phyloP scores from a whole-genome alignment of 2,113 vertebrate genomes.

The Megalops atlanticus region DNA sequence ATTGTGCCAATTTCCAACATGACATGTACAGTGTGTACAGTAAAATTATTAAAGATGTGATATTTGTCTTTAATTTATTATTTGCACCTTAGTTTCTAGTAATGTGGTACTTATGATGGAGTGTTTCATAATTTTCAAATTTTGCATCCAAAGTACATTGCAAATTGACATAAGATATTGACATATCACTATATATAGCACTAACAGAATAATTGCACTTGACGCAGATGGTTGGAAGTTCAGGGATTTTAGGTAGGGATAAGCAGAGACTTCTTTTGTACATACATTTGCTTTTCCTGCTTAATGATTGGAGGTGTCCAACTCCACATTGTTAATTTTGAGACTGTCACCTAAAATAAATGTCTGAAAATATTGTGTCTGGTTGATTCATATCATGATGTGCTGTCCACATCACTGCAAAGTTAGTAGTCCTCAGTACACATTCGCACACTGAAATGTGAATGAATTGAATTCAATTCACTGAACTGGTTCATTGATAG shows the following conservation, averaged over 20 bases:
- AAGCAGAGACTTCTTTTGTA: slow-evolving; percentile 7
- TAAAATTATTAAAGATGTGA: slow-evolving; percentile 13
- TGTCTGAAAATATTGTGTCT: slow-evolving; percentile 8
- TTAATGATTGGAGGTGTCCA: slow-evolving; percentile 23
- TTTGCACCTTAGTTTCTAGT: slow-evolving; percentile 35
- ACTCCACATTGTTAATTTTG: slow-evolving; percentile 16
- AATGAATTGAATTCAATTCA: too few relatives aligned
- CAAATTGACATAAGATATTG: slow-evolving; percentile 3
- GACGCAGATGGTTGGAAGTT: neutral
- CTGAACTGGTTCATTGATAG: too few relatives aligned
- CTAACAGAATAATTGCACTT: slow-evolving; percentile 2
- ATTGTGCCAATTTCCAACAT: slow-evolving; percentile 19
- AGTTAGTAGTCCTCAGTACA: neutral
- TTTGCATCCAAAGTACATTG: slow-evolving; percentile 25
- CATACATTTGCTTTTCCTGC: slow-evolving; percentile 19
- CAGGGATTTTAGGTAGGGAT: slow-evolving; percentile 9
- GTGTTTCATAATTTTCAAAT: slow-evolving; percentile 13
- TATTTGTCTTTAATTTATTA: slow-evolving; percentile 43
- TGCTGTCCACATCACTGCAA: neutral
- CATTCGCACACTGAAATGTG: too few relatives aligned
- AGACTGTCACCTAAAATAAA: slow-evolving; percentile 41
- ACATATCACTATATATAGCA: neutral
- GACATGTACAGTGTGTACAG: slow-evolving; percentile 37
- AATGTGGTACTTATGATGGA: slow-evolving; percentile 30
- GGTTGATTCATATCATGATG: too few relatives aligned